Base-by-base conservation (phyloP, 1,140 invertebrate genomes). In the Pomacea maculata region DNA sequence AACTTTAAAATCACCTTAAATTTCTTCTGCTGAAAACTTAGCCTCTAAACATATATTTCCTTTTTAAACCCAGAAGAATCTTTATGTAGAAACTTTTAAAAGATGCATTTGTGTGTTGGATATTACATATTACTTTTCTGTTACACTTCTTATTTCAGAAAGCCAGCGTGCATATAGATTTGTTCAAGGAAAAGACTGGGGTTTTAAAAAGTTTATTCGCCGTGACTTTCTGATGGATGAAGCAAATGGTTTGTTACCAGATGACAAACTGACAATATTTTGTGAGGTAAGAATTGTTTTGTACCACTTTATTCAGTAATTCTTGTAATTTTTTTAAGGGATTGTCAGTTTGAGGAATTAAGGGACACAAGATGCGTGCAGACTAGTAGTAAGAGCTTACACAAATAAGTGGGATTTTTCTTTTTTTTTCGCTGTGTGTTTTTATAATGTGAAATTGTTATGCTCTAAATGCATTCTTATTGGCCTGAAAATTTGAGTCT, bases 111-210 rank as follows among this genome's bases (percentile, higher is more conserved):
- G 11, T n/a, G 21, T 17, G 21, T 15, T n/a, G 10, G 67, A 12
- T 21, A 15, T n/a, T 34, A 15, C 10, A 12, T 70, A 12, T 21
- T 70, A 55, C 25, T 11, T 75, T 11, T 29, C 0, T 64, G 55
- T 63, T 29, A 0, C 25, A 3, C 65, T 21, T 64, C 17, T 76
- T 75, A 21, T 83, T 85, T 5, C 92, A 95, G 95, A 96, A 90
- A 96, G 95, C 89, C 95, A 96, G 91, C 90, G 96, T 92, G 98
- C 98, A 73, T 99, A 99, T 91, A 95, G 97, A 93, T 99, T 99
- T 92, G 98, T 99, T 63, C 98, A 99, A 93, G 98, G 98, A 87
- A 99, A 99, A 93, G 98, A 99, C 93, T 99, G 98, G 98, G 98
- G 98, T 75, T 99, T 99, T 93, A 99, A 99, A 93, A 99, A 99